Percentiles rank a stretch among this genome's conserved stretches.
Conservation (phyloP, 2,797 vertebrate genomes). For the Sebastolobus altivelis region DNA sequence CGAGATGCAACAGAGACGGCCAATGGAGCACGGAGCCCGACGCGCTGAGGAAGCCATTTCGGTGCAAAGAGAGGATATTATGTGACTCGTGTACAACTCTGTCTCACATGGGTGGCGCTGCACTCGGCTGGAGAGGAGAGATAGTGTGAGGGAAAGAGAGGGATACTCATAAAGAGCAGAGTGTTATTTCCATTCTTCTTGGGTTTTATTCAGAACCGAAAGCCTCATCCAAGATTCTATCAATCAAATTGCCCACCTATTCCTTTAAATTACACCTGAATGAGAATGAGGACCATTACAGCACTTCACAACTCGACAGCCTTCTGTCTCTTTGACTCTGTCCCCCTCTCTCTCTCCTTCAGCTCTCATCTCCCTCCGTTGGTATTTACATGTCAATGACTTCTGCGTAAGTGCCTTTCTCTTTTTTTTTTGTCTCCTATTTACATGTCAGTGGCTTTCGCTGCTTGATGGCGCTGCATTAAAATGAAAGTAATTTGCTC, state of each 20-base stretch:
- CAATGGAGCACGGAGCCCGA: slow-evolving; percentile 63
- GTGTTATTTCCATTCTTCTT: slow-evolving; percentile 55
- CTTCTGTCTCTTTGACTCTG: slow-evolving; percentile 36
- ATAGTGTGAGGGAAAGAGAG: slow-evolving; percentile 24
- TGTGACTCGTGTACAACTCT: slow-evolving; percentile 69
- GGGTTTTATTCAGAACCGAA: slow-evolving; percentile 48
- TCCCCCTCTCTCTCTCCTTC: slow-evolving; percentile 38
- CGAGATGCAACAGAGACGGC: slow-evolving; percentile 65
- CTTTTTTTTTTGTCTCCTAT: slow-evolving; percentile 63
- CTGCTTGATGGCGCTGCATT: slow-evolving; percentile 69
- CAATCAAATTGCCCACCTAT: slow-evolving; percentile 68
- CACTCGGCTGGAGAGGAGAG: slow-evolving; percentile 58
- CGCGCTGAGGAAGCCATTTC: slow-evolving; percentile 73
- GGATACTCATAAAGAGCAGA: slow-evolving; percentile 41
- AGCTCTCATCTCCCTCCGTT: slow-evolving; percentile 60
- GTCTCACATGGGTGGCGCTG: slow-evolving; percentile 68
- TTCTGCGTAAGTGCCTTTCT: slow-evolving; percentile 73
- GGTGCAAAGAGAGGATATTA: slow-evolving; percentile 71
- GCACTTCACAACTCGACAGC: slow-evolving; percentile 68
- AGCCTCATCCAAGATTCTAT: slow-evolving; percentile 62
- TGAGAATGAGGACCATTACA: slow-evolving; percentile 62
- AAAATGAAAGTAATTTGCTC: slow-evolving; percentile 81
- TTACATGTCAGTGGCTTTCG: slow-evolving; percentile 78
- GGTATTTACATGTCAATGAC: slow-evolving; percentile 82
- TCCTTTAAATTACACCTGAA: slow-evolving; percentile 72